phyloP scores from a whole-genome alignment of 2,113 vertebrate species.

The Orcinus orca region DNA sequence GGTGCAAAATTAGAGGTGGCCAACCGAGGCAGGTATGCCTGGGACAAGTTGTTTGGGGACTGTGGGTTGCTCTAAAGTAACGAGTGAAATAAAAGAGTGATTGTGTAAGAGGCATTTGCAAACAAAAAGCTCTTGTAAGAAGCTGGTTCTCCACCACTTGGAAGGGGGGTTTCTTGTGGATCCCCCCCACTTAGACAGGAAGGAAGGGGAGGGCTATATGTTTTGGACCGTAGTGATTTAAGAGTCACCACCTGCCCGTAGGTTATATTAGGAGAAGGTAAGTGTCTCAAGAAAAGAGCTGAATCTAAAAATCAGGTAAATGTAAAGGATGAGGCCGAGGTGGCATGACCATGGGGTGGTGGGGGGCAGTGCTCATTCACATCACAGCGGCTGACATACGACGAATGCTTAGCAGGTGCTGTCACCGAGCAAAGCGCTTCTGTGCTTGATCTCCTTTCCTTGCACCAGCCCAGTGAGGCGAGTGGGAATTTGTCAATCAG shows the following conservation, averaged over 20 bases:
- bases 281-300: neutral
- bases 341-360: neutral
- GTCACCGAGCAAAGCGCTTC: neutral
- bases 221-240: rapidly evolving
- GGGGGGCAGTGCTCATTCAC: rapidly evolving
- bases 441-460: neutral
- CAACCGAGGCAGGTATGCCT: neutral
- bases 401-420: neutral
- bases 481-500: conserved; percentile 35
- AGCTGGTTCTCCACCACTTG: neutral
- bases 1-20: neutral
- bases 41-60: neutral
- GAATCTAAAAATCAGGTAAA: neutral
- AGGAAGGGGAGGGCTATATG: neutral
- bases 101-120: neutral
- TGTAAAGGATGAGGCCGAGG: neutral
- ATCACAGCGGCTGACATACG: neutral
- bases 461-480: neutral
- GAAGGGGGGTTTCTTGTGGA: neutral
- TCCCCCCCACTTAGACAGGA: neutral
- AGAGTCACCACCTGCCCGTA: neutral
- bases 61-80: neutral
- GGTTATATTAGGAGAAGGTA: neutral
- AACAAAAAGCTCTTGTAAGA: neutral
- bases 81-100: neutral